Conservation (phyloP, 2,797 vertebrate genomes). For the Melanotaenia pygmaea region DNA sequence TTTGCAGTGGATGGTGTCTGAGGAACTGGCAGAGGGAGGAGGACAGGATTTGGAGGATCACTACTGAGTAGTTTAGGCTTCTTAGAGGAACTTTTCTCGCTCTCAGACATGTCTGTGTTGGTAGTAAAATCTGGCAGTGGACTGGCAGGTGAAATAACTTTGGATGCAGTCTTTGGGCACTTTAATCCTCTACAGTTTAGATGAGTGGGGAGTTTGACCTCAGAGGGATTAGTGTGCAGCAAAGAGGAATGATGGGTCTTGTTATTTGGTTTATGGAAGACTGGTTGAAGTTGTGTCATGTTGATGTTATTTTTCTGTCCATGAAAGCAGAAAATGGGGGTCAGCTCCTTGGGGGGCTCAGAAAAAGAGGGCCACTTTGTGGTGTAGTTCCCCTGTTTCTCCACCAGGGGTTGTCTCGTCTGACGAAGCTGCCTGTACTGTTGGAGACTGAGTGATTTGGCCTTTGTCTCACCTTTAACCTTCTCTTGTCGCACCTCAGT, state of each 20-base stretch:
- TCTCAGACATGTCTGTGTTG: background rate
- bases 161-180: conserved; percentile 20
- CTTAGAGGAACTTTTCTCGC: conserved; percentile 53
- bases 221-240: background rate
- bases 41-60: conserved; percentile 79
- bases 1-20: conserved; percentile 7
- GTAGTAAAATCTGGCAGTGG: background rate
- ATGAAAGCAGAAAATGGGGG: conserved; percentile 86
- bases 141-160: conserved; percentile 23
- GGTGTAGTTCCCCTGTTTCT: conserved; percentile 70
- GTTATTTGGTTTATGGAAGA: background rate
- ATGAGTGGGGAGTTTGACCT: conserved; percentile 19
- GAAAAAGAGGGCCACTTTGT: conserved; percentile 91
- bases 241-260: background rate
- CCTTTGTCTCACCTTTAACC: conserved; percentile 70
- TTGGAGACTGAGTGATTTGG: conserved; percentile 89
- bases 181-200: conserved; percentile 12
- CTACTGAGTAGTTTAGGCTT: conserved; percentile 47
- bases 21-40: conserved; percentile 55
- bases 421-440: conserved; percentile 91
- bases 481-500: background rate
- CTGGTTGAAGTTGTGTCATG: background rate
- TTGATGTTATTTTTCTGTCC: conserved; percentile 42
- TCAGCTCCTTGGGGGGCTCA: conserved; percentile 86
- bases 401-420: conserved; percentile 72